Evolutionary conservation across 2,113 vertebrate genomes (phyloP).

Genomic region (Cervus canadensis): DNA sequence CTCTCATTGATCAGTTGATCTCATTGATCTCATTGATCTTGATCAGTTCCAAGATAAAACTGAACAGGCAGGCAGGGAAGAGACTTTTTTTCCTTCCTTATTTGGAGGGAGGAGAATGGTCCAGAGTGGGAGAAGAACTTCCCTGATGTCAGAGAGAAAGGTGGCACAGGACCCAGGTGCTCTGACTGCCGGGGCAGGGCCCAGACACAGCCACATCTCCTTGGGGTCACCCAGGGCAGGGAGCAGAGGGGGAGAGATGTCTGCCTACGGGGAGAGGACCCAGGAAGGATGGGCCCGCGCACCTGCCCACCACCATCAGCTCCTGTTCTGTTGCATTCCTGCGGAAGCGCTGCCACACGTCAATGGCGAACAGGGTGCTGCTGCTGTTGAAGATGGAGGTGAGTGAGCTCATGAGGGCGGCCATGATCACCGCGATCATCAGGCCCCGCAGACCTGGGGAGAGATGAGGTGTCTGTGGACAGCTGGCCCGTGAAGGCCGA

Average conservation of each 20-base stretch:
- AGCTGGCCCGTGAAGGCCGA: accelerated
- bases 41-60: not conserved
- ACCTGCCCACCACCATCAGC: slow-evolving; percentile 97
- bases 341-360: slow-evolving; percentile 89
- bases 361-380: slow-evolving; percentile 93
- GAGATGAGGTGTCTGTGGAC: not conserved
- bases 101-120: not conserved
- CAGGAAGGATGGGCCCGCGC: not conserved
- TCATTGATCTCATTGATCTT: not conserved
- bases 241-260: not conserved
- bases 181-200: not conserved
- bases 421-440: slow-evolving; percentile 96
- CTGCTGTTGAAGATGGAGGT: slow-evolving; percentile 98
- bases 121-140: not conserved
- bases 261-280: not conserved
- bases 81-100: not conserved
- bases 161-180: not conserved
- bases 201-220: too few relatives aligned
- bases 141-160: not conserved
- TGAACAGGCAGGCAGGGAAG: not conserved
- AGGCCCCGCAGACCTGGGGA: slow-evolving; percentile 90
- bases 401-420: slow-evolving; percentile 96
- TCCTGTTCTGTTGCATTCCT: slow-evolving; percentile 87
- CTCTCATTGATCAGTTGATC: not conserved
- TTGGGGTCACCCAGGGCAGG: not conserved